These are phyloP conservation scores for Catotricha subobsoleta DNA, from an alignment of 2,888 invertebrate genomes.

Conservation along the genomic window DNA sequence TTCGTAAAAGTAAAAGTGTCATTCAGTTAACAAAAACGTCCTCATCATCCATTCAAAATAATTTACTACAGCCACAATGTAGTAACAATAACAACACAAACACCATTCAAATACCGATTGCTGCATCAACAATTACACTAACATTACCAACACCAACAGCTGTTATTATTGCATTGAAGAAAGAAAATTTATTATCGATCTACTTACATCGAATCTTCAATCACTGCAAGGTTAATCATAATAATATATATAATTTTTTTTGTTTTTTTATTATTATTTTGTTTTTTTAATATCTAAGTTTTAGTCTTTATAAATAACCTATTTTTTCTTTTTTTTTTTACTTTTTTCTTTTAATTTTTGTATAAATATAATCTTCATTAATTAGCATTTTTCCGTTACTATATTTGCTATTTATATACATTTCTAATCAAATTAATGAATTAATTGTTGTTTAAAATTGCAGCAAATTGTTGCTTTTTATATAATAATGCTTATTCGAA, in stretches of 20 bases:
- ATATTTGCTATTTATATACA: no score
- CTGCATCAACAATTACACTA: background rate
- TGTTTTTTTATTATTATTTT: background rate
- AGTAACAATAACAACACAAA: background rate
- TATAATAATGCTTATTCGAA: no score
- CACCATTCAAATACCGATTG: background rate
- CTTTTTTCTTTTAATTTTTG: background rate
- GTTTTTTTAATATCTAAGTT: background rate
- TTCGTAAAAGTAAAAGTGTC: slow-evolving; percentile 3
- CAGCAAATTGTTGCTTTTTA: no score
- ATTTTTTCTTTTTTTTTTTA: background rate
- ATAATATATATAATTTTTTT: background rate
- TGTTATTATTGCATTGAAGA: background rate
- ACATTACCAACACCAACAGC: slow-evolving; percentile 1
- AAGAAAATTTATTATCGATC: slow-evolving; percentile 1
- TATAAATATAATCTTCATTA: background rate
- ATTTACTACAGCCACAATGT: no score
- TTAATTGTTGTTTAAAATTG: no score
- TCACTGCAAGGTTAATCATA: slow-evolving; percentile 4
- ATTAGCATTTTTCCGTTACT: background rate
- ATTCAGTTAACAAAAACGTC: background rate
- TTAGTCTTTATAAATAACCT: background rate
- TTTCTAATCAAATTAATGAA: no score
- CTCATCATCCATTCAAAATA: no score
- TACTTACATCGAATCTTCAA: slow-evolving; percentile 3